phyloP scores from a whole-genome alignment of 2,888 invertebrate genomes.

The Pachycephus smyrnensis region DNA sequence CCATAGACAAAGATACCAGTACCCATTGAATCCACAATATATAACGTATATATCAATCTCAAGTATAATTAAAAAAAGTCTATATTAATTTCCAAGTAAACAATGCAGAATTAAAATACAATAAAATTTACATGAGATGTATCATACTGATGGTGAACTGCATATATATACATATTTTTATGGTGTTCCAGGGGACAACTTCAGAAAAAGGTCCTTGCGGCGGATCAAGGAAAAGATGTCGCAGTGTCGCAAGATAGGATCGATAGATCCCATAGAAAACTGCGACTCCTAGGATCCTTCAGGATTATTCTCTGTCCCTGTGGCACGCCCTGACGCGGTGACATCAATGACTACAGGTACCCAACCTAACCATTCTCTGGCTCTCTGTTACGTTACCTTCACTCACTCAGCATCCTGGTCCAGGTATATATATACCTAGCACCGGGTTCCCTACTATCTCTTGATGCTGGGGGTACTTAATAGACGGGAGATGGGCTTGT shows the following conservation, averaged over 20 bases:
- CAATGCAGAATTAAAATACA: not conserved
- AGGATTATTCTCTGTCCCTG: constrained; percentile 12
- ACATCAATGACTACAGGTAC: constrained; percentile 48
- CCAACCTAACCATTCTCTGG: constrained; percentile 10
- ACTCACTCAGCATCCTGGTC: constrained; percentile 19
- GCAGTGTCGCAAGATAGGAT: constrained; percentile 59
- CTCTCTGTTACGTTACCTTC: not conserved
- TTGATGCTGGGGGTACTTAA: constrained; percentile 51
- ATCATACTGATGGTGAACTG: not conserved
- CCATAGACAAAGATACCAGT: not conserved
- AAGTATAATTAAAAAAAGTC: not conserved
- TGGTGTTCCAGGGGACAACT: not conserved
- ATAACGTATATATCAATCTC: not conserved
- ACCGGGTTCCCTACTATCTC: constrained; percentile 37
- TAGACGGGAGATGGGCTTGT: constrained; percentile 60
- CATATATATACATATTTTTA: not conserved
- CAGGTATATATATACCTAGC: constrained; percentile 49
- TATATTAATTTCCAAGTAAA: not conserved
- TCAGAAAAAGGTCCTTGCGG: constrained; percentile 35
- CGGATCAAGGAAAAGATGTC: constrained; percentile 63
- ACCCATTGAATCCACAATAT: not conserved
- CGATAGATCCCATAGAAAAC: constrained; percentile 26
- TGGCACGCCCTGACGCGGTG: constrained; percentile 47
- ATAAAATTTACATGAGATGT: not conserved
- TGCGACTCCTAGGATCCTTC: constrained; percentile 19